Evolutionary conservation across 2,888 invertebrate species (phyloP).

Genomic region (Clistopyga incitator): DNA sequence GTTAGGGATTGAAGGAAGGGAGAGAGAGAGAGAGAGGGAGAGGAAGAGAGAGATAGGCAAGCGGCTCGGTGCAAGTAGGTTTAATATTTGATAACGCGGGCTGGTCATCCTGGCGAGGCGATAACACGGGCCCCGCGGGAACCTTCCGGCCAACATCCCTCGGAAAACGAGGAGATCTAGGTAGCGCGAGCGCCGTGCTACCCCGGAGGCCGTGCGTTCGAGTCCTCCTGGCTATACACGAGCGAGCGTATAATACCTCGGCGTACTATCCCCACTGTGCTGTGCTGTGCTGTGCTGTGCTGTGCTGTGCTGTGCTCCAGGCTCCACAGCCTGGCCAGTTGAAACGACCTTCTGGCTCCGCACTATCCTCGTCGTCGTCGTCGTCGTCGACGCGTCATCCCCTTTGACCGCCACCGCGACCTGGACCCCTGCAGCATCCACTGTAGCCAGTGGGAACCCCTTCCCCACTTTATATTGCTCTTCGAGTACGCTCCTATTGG

Average conservation of each 20-base stretch:
- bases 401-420: slow-evolving; percentile 45
- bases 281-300: slow-evolving; percentile 14
- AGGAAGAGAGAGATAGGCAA: slow-evolving; percentile 71
- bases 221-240: slow-evolving; percentile 42
- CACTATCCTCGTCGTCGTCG: slow-evolving; percentile 43
- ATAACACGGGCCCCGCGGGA: slow-evolving; percentile 84
- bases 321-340: slow-evolving; percentile 13
- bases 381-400: slow-evolving; percentile 41
- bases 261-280: slow-evolving; percentile 37
- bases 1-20: slow-evolving; percentile 67
- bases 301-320: neutral
- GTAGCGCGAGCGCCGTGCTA: slow-evolving; percentile 37
- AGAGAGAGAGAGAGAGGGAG: slow-evolving; percentile 63
- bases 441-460: neutral
- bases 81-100: slow-evolving; percentile 84
- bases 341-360: slow-evolving; percentile 51
- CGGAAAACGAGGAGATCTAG: slow-evolving; percentile 78
- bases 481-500: neutral
- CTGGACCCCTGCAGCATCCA: neutral
- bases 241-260: slow-evolving; percentile 39
- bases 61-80: slow-evolving; percentile 82
- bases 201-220: slow-evolving; percentile 56
- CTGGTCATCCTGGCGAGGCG: slow-evolving; percentile 84
- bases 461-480: neutral
- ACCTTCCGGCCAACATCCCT: slow-evolving; percentile 83